Conservation (phyloP, 2,888 invertebrate species). For the Drosophila peninsularis region DNA sequence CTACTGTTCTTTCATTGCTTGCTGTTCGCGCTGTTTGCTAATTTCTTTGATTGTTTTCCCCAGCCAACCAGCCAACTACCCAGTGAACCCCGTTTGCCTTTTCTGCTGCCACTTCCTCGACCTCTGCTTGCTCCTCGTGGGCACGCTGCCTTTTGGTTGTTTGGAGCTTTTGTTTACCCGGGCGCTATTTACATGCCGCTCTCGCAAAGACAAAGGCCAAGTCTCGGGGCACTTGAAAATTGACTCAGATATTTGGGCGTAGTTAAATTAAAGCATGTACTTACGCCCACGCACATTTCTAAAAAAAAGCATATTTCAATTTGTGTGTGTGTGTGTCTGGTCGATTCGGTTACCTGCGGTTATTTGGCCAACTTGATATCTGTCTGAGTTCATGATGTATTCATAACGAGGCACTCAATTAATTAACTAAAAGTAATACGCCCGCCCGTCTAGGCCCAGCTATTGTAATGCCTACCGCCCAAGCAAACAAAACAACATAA, state of each 20-base stretch:
- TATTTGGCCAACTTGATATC: constrained; percentile 61
- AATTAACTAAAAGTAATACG: constrained; percentile 71
- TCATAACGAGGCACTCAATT: constrained; percentile 77
- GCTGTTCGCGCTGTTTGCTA: constrained; percentile 73
- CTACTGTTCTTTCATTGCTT: constrained; percentile 47
- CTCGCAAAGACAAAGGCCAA: constrained; percentile 78
- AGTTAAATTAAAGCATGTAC: constrained; percentile 62
- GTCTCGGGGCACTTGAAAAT: constrained; percentile 73
- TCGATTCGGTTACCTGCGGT: constrained; percentile 66
- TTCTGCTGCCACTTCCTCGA: neutral
- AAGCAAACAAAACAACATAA: constrained; percentile 54
- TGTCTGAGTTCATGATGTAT: constrained; percentile 64
- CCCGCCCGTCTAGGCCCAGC: constrained; percentile 23
- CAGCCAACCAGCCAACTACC: constrained; percentile 45
- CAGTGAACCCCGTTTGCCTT: constrained; percentile 4
- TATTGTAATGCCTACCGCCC: constrained; percentile 35
- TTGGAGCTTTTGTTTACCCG: constrained; percentile 68
- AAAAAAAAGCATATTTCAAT: neutral
- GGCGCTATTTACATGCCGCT: constrained; percentile 72
- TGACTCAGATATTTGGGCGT: constrained; percentile 77
- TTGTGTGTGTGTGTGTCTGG: constrained; percentile 5
- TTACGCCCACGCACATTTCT: constrained; percentile 20
- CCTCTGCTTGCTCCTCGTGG: constrained; percentile 4
- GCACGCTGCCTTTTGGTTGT: constrained; percentile 30
- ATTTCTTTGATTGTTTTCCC: constrained; percentile 80